A percentile compares a stretch with the other conserved stretches of the same genome.
These are phyloP conservation scores for Phymastichus coffea DNA, from an alignment of 1,140 invertebrate genomes.

Conservation along the genomic window DNA sequence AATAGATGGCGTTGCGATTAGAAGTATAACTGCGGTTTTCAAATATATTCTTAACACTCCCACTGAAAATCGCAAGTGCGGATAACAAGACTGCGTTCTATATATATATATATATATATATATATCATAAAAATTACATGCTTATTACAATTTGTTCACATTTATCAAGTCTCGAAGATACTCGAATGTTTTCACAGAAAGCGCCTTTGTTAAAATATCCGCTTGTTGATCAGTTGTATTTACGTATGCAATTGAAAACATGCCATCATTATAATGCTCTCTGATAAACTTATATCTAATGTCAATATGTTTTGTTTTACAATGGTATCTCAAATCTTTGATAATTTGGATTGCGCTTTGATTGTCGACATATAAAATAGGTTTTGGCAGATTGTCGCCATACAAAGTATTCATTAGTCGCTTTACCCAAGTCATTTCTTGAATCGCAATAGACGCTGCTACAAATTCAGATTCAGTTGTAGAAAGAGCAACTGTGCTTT, in stretches of 20 bases:
- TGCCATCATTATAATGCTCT: constrained; percentile 25
- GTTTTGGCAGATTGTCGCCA: no score
- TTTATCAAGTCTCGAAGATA: not conserved
- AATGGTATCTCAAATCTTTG: constrained; percentile 26
- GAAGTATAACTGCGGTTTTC: no score
- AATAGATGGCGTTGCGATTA: no score
- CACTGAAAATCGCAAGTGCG: no score
- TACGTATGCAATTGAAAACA: constrained; percentile 31
- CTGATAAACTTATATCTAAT: constrained; percentile 35
- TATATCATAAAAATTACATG: no score
- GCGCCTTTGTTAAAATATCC: constrained; percentile 15
- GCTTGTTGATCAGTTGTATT: constrained; percentile 5
- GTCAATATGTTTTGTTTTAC: constrained; percentile 37
- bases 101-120: no score
- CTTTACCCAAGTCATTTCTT: not conserved
- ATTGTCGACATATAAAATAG: not conserved
- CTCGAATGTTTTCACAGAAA: constrained; percentile 6
- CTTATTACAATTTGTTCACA: no score
- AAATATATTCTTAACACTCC: no score
- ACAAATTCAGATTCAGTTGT: constrained; percentile 16
- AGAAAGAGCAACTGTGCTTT: constrained; percentile 23
- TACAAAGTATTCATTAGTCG: not conserved
- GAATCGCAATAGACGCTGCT: not conserved
- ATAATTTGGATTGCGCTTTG: no score
- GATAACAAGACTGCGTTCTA: no score